phyloP scores from a whole-genome alignment of 2,888 invertebrate species.

The Sarcophaga caerulescens region DNA sequence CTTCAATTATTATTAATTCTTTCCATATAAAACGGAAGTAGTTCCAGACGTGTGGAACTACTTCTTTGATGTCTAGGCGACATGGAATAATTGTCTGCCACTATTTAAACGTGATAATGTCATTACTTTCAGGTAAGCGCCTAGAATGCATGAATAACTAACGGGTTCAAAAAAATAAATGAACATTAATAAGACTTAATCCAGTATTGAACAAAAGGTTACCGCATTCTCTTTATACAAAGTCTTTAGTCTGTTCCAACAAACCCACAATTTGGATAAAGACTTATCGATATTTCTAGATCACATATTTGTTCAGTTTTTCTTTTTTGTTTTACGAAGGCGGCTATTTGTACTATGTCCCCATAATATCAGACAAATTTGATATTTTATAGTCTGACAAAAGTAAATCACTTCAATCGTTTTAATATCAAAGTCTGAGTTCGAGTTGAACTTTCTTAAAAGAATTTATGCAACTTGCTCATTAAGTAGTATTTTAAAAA shows the following conservation, averaged over 20 bases:
- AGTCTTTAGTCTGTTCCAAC: too few species aligned
- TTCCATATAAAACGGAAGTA: constrained; percentile 44
- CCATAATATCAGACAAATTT: too few species aligned
- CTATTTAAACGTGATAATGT: constrained; percentile 53
- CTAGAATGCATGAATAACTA: constrained; percentile 21
- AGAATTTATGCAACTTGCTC: constrained; percentile 52
- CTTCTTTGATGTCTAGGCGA: constrained; percentile 65
- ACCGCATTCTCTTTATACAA: too few species aligned
- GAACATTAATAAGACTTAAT: background rate
- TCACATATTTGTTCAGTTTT: too few species aligned
- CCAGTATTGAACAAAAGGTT: background rate
- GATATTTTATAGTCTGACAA: too few species aligned
- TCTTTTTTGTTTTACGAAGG: too few species aligned
- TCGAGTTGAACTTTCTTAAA: background rate
- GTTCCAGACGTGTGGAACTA: constrained; percentile 54
- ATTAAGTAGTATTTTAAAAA: constrained; percentile 6
- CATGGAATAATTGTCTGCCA: constrained; percentile 42
- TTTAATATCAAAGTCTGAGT: too few species aligned
- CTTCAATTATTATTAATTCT: constrained; percentile 14
- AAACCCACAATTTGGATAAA: too few species aligned
- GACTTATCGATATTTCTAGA: too few species aligned
- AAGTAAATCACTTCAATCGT: too few species aligned
- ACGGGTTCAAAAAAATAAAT: background rate
- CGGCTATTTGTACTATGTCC: too few species aligned
- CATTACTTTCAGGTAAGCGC: constrained; percentile 2